Evolutionary conservation across 1,140 invertebrate genomes (phyloP).

Genomic region (Diabrotica undecimpunctata): DNA sequence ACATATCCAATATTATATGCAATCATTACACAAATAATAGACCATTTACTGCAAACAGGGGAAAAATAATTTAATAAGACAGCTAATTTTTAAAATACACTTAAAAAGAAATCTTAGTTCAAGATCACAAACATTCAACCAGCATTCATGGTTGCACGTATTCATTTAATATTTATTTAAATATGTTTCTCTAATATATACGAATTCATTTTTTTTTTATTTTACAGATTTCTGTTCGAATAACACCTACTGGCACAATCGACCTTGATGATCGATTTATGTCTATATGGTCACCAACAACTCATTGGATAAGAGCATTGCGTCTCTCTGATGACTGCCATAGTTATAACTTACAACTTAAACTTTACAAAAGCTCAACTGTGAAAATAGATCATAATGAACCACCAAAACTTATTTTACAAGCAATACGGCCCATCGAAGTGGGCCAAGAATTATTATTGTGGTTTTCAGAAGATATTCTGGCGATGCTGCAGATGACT

Average conservation of each 20-base stretch:
- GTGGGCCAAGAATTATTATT: slow-evolving; percentile 63
- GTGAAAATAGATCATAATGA: not conserved
- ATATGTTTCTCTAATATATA: not conserved
- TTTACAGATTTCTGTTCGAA: slow-evolving; percentile 37
- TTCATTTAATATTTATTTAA: no score
- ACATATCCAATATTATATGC: no score
- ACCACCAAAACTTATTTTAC: slow-evolving; percentile 46
- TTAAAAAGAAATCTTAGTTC: no score
- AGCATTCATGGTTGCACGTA: no score
- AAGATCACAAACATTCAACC: no score
- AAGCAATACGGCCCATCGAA: slow-evolving; percentile 51
- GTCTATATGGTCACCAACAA: slow-evolving; percentile 32
- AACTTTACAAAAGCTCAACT: slow-evolving; percentile 29
- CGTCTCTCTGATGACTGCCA: slow-evolving; percentile 64
- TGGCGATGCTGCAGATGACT: slow-evolving; percentile 69
- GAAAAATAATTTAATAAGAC: no score
- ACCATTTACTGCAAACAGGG: no score
- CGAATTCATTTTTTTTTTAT: not conserved
- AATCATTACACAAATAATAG: no score
- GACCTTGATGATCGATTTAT: slow-evolving; percentile 37
- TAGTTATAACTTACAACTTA: slow-evolving; percentile 61
- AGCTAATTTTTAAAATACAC: no score
- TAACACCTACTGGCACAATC: slow-evolving; percentile 34
- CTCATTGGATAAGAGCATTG: slow-evolving; percentile 47
- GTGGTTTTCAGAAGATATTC: slow-evolving; percentile 78